A percentile compares a stretch with the other conserved stretches of the same genome.
Conservation (phyloP, 2,888 invertebrate species). For the Catocala nupta region DNA sequence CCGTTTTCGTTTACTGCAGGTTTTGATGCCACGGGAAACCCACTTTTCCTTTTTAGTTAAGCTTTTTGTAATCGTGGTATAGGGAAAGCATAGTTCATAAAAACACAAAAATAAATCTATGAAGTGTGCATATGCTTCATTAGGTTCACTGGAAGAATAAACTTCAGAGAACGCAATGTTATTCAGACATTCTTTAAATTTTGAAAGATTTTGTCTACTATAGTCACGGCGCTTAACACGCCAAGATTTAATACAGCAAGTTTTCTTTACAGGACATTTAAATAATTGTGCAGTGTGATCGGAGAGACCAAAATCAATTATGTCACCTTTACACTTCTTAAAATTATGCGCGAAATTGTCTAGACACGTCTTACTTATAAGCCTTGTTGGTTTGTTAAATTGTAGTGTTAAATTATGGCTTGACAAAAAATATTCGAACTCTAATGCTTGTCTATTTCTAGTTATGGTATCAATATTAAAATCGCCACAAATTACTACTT, state of each 20-base stretch:
- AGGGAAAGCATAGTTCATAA: not conserved
- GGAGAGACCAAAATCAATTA: too few species aligned
- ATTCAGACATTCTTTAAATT: slow-evolving; percentile 4
- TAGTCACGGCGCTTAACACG: not conserved
- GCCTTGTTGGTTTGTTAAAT: not conserved
- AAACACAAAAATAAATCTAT: too few species aligned
- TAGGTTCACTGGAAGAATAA: too few species aligned
- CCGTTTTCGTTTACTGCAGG: not conserved
- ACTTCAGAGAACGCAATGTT: slow-evolving; percentile 13
- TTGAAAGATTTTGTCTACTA: slow-evolving; percentile 3
- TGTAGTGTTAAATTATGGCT: not conserved
- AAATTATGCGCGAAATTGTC: too few species aligned
- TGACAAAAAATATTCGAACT: not conserved
- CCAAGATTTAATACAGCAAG: slow-evolving; percentile 8
- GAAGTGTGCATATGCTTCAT: too few species aligned
- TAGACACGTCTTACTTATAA: too few species aligned
- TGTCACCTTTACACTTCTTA: too few species aligned
- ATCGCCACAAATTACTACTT: not conserved
- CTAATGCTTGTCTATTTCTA: not conserved
- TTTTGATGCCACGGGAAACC: not conserved
- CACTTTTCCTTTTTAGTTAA: not conserved
- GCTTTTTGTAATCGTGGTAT: not conserved
- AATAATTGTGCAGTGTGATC: too few species aligned
- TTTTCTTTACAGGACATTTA: slow-evolving; percentile 15
- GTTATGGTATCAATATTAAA: not conserved